Percentiles rank a stretch among this genome's conserved stretches.
Evolutionary conservation across 1,140 invertebrate genomes (phyloP).

Genomic region (Trypoxylus dichotomus): DNA sequence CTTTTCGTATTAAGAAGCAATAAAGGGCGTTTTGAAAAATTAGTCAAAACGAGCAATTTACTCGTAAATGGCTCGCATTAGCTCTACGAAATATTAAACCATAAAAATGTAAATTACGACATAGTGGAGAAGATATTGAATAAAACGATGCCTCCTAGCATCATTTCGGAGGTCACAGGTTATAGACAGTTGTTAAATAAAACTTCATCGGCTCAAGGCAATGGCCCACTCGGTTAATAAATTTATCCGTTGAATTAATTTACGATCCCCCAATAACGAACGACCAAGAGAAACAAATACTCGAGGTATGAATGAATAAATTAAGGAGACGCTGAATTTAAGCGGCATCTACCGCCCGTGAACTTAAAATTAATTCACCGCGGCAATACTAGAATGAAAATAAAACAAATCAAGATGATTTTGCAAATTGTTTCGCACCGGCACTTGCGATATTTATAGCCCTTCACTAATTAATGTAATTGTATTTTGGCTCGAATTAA

Average conservation of each 20-base stretch:
- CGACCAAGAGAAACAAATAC: constrained; percentile 14
- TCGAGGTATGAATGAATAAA: constrained; percentile 20
- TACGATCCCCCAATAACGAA: constrained; percentile 19
- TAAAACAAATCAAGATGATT: background rate
- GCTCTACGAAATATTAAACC: constrained; percentile 4
- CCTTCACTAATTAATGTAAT: constrained; percentile 14
- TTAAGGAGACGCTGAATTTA: background rate
- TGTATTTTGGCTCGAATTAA: constrained; percentile 9
- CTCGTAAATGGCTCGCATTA: background rate
- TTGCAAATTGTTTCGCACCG: constrained; percentile 15
- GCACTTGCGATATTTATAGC: background rate
- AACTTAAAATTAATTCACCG: constrained; percentile 14
- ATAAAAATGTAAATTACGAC: constrained; percentile 22
- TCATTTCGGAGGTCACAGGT: constrained; percentile 17
- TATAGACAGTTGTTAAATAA: constrained; percentile 17
- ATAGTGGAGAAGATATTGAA: constrained; percentile 11
- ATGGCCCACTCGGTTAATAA: constrained; percentile 21
- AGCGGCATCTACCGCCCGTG: background rate
- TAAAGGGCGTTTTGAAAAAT: constrained; percentile 9
- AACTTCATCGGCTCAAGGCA: background rate
- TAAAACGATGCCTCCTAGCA: background rate
- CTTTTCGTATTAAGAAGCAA: background rate
- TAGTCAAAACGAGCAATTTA: constrained; percentile 2
- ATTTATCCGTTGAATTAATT: constrained; percentile 24
- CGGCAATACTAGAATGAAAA: background rate